These are phyloP conservation scores for Thymelicus sylvestris DNA, from an alignment of 2,888 invertebrate species.

Conservation along the genomic window DNA sequence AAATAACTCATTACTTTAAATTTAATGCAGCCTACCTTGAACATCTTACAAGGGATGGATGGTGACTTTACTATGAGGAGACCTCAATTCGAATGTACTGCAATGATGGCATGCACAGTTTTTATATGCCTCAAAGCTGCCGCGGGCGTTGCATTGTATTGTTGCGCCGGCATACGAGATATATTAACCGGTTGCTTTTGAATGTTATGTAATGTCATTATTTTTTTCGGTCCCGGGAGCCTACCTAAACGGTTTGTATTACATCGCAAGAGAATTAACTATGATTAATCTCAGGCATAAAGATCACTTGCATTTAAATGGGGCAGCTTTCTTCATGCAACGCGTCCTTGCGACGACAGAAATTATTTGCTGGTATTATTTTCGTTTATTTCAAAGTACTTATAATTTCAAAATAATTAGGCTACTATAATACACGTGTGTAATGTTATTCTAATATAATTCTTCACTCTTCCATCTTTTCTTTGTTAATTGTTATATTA, in stretches of 20 bases:
- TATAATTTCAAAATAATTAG: background rate
- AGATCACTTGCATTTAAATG: conserved; percentile 71
- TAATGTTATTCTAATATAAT: background rate
- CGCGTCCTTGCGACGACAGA: conserved; percentile 54
- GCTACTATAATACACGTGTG: background rate
- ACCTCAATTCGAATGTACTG: conserved; percentile 72
- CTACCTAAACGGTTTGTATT: conserved; percentile 54
- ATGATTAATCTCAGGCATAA: conserved; percentile 67
- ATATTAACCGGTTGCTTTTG: conserved; percentile 59
- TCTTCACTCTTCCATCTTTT: too few species aligned
- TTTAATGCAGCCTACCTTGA: conserved; percentile 61
- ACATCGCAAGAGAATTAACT: conserved; percentile 58
- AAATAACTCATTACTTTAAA: too few species aligned
- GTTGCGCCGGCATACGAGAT: conserved; percentile 46
- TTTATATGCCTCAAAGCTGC: conserved; percentile 65
- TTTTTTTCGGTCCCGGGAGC: conserved; percentile 39
- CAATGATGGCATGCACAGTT: conserved; percentile 56
- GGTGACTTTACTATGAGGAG: conserved; percentile 67
- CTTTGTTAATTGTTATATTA: too few species aligned
- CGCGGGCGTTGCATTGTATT: conserved; percentile 61
- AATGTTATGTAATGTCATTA: conserved; percentile 50
- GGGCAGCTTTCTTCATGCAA: conserved; percentile 60
- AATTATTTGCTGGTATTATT: background rate
- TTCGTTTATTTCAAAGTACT: background rate
- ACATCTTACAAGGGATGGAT: conserved; percentile 62